phyloP scores from a whole-genome alignment of 1,140 invertebrate species.

The Drosophila orena region DNA sequence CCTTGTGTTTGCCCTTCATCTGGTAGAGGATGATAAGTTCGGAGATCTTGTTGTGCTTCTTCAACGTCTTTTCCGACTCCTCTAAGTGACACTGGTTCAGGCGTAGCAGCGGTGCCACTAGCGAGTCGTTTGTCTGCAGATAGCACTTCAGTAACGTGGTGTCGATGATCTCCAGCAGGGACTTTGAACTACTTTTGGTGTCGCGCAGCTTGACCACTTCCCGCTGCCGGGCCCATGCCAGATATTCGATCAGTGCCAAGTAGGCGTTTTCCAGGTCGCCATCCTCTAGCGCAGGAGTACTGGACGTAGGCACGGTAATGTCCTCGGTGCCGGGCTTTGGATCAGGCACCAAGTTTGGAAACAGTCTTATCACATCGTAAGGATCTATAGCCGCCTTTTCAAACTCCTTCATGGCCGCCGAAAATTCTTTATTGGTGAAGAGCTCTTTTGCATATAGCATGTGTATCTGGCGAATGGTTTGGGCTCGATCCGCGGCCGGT shows the following conservation, averaged over 20 bases:
- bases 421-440: constrained; percentile 94
- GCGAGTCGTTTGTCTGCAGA: constrained; percentile 97
- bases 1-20: constrained; percentile 95
- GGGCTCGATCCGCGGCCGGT: constrained; percentile 91
- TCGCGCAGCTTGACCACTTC: constrained; percentile 80
- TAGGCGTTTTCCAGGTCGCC: constrained; percentile 94
- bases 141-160: constrained; percentile 98
- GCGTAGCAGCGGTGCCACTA: constrained; percentile 95
- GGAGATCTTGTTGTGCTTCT: constrained; percentile 94
- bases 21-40: constrained; percentile 98
- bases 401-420: constrained; percentile 96
- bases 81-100: constrained; percentile 98
- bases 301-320: constrained; percentile 85
- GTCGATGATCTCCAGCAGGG: constrained; percentile 97
- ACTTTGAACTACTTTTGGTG: constrained; percentile 79
- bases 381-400: constrained; percentile 95
- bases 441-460: constrained; percentile 95
- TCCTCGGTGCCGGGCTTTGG: constrained; percentile 84
- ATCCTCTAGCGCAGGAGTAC: constrained; percentile 89
- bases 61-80: constrained; percentile 95
- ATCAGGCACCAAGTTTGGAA: constrained; percentile 93
- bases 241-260: constrained; percentile 95
- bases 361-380: constrained; percentile 96
- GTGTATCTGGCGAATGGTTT: constrained; percentile 94
- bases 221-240: constrained; percentile 90